These are phyloP conservation scores for Drosophila vallismaia DNA, from an alignment of 2,888 invertebrate genomes.

Conservation along the genomic window DNA sequence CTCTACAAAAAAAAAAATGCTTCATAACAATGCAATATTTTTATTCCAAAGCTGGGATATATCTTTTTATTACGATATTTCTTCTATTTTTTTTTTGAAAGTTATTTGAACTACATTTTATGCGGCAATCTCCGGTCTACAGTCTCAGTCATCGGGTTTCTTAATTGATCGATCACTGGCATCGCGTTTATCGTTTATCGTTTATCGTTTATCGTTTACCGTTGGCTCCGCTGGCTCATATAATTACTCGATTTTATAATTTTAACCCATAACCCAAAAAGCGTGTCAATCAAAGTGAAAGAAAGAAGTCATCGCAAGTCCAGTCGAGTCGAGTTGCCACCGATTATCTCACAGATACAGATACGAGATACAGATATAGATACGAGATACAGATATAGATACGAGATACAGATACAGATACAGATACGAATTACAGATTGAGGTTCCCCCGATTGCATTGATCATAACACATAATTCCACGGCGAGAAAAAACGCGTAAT, in stretches of 20 bases:
- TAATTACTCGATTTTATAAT: slow-evolving; percentile 59
- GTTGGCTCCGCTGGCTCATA: slow-evolving; percentile 52
- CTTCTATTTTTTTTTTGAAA: slow-evolving; percentile 42
- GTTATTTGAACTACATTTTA: slow-evolving; percentile 56
- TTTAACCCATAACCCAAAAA: slow-evolving; percentile 46
- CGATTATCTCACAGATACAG: slow-evolving; percentile 62
- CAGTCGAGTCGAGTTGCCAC: background rate
- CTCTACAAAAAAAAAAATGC: slow-evolving; percentile 22
- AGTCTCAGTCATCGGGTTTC: slow-evolving; percentile 35
- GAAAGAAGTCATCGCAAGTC: slow-evolving; percentile 57
- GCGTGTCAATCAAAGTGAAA: slow-evolving; percentile 64
- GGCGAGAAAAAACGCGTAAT: background rate
- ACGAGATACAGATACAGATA: background rate
- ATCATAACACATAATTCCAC: slow-evolving; percentile 53
- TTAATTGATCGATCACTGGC: slow-evolving; percentile 50
- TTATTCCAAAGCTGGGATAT: slow-evolving; percentile 1
- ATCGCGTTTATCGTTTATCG: background rate
- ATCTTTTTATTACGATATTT: background rate
- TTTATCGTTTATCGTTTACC: slow-evolving; percentile 40
- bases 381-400: background rate
- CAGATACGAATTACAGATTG: background rate
- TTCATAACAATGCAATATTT: slow-evolving; percentile 57
- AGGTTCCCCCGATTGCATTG: slow-evolving; percentile 21
- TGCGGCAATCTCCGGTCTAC: slow-evolving; percentile 28
- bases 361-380: background rate